Evolutionary conservation across 1,140 invertebrate genomes (phyloP).

Genomic region (fruit fly (Drosophila melanogaster)): DNA sequence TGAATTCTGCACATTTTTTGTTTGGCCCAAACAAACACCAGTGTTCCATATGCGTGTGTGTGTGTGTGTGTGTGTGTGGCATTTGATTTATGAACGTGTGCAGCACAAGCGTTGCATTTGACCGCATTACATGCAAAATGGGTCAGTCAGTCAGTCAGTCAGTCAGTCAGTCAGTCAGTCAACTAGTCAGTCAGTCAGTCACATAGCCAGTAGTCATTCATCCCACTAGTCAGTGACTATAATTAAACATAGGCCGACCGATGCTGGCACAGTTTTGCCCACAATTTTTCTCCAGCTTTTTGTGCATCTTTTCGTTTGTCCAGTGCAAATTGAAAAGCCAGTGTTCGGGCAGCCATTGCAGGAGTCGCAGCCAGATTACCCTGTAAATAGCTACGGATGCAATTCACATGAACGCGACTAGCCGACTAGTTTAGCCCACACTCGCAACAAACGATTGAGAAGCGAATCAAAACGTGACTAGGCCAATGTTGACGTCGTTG

Average conservation of each 20-base stretch:
- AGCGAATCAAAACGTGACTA: constrained; percentile 67
- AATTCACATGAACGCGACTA: too few species aligned
- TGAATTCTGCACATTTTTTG: constrained; percentile 37
- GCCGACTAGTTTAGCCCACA: background rate
- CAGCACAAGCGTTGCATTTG: constrained; percentile 17
- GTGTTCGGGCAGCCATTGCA: background rate
- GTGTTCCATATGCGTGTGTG: constrained; percentile 1
- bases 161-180: constrained; percentile 9
- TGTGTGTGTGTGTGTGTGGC: constrained; percentile 10
- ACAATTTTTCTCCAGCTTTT: constrained; percentile 10
- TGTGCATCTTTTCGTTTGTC: constrained; percentile 34
- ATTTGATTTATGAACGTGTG: constrained; percentile 65
- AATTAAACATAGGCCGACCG: constrained; percentile 64
- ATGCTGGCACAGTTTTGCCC: constrained; percentile 49
- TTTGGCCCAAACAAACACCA: constrained; percentile 38
- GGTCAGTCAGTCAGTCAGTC: constrained; percentile 6
- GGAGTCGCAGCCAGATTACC: background rate
- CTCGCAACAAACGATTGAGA: constrained; percentile 10
- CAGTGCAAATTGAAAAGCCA: constrained; percentile 54
- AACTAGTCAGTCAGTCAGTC: constrained; percentile 4
- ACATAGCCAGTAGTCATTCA: background rate
- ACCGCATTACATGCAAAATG: constrained; percentile 38
- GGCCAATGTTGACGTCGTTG: constrained; percentile 61
- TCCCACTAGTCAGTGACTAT: constrained; percentile 32
- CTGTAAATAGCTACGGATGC: background rate